Percentiles rank a stretch among this genome's conserved stretches.
Conservation (phyloP, 2,888 invertebrate genomes). For the Prosapia bicincta region DNA sequence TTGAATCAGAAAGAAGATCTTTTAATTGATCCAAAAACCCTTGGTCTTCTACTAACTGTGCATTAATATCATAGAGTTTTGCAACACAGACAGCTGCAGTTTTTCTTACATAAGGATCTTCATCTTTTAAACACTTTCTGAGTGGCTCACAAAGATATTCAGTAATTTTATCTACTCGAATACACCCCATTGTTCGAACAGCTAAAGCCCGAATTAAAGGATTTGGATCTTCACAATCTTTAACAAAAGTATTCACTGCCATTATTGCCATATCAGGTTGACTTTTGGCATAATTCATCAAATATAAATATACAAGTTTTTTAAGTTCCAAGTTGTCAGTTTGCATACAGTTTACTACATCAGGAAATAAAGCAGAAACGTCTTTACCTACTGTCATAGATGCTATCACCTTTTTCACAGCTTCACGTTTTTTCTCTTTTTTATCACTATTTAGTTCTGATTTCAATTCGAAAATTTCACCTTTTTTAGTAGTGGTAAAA, state of each 20-base stretch:
- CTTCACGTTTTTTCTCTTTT: conserved; percentile 99
- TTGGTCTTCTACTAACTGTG: conserved; percentile 71
- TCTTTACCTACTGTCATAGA: conserved; percentile 99
- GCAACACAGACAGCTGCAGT: conserved; percentile 99
- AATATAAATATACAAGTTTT: conserved; percentile 95
- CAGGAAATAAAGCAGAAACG: conserved; percentile 96
- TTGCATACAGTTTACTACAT: conserved; percentile 99
- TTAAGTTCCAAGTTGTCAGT: conserved; percentile 98
- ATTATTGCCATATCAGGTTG: conserved; percentile 99
- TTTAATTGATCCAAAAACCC: conserved; percentile 96
- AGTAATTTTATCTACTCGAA: conserved; percentile 98
- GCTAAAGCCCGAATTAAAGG: conserved; percentile 97
- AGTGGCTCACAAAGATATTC: conserved; percentile 98
- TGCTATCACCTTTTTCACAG: conserved; percentile 99
- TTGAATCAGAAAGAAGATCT: conserved; percentile 96
- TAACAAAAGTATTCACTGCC: conserved; percentile 99
- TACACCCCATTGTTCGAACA: conserved; percentile 99
- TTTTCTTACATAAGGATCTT: conserved; percentile 96
- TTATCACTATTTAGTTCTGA: conserved; percentile 99
- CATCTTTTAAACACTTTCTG: conserved; percentile 90
- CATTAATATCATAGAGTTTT: conserved; percentile 94
- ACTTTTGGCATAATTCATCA: conserved; percentile 99
- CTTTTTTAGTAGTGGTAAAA: conserved; percentile 99
- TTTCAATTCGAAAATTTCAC: conserved; percentile 98
- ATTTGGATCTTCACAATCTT: conserved; percentile 99